These are phyloP conservation scores for Callipepla californica DNA, from an alignment of 2,113 vertebrate species.

Conservation along the genomic window DNA sequence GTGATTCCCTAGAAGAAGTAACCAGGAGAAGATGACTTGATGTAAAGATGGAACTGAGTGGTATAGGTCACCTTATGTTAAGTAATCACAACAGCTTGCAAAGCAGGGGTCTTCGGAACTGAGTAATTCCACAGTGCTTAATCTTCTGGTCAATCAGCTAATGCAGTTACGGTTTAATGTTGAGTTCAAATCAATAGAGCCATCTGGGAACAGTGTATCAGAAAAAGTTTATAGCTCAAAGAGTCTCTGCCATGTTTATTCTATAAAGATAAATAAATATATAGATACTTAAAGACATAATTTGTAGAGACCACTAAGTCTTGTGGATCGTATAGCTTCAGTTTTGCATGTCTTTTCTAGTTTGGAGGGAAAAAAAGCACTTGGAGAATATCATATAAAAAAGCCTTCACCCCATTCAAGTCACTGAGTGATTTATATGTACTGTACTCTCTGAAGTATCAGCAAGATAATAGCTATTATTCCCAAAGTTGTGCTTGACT, in stretches of 20 bases:
- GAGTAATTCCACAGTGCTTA: not conserved
- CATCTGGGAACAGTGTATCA: not conserved
- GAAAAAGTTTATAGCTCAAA: not conserved
- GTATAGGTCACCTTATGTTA: not conserved
- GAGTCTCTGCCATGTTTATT: not conserved
- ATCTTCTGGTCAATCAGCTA: constrained; percentile 32
- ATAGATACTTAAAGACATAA: not conserved
- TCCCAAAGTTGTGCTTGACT: not conserved
- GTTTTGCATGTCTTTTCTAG: not conserved
- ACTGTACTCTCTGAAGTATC: not conserved
- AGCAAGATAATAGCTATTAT: not conserved
- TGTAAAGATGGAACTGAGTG: not conserved
- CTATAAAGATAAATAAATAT: not conserved
- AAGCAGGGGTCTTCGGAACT: not conserved
- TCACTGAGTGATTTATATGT: not conserved
- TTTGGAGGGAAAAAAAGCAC: not conserved
- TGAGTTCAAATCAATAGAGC: not conserved
- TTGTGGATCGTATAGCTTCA: not conserved
- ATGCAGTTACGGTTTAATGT: constrained; percentile 1
- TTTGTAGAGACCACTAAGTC: not conserved
- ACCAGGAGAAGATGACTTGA: not conserved
- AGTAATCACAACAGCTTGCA: not conserved
- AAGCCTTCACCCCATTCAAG: not conserved
- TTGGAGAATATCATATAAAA: not conserved
- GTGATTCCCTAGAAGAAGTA: not conserved